Percentiles rank a stretch among this genome's conserved stretches.
These are phyloP conservation scores for Gyps fulvus DNA, from an alignment of 2,113 vertebrate genomes.

Conservation along the genomic window DNA sequence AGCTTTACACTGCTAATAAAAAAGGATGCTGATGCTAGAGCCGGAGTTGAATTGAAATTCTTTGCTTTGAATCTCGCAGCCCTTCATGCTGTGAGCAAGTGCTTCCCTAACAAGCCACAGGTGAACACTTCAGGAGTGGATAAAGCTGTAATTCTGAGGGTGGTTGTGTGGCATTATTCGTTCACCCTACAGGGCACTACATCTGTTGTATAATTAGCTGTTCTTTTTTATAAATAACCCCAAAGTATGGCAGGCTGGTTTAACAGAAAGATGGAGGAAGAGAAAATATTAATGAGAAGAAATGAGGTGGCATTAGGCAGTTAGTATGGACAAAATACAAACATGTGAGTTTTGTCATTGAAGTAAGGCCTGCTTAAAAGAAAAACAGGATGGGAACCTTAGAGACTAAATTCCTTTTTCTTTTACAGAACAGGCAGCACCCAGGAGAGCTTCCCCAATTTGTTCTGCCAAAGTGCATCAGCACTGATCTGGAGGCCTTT, in stretches of 20 bases:
- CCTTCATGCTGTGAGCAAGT: neutral
- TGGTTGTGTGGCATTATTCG: neutral
- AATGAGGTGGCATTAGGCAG: neutral
- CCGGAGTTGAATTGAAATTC: neutral
- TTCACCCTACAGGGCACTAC: neutral
- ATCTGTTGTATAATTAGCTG: conserved; percentile 29
- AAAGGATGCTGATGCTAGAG: neutral
- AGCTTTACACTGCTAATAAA: conserved; percentile 17
- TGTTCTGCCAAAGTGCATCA: conserved; percentile 13
- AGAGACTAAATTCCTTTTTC: neutral
- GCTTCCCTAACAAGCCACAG: conserved; percentile 22
- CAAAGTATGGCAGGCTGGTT: neutral
- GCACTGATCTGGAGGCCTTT: neutral
- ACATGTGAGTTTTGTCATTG: neutral
- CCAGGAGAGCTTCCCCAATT: neutral
- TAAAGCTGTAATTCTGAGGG: neutral
- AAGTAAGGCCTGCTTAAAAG: neutral
- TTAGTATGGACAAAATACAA: neutral
- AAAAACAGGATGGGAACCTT: neutral
- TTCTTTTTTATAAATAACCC: neutral
- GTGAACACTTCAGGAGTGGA: neutral
- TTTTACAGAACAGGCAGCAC: neutral
- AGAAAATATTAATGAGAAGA: neutral
- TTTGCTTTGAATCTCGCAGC: neutral
- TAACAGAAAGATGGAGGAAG: neutral